A percentile compares a stretch with the other conserved stretches of the same genome.
These are phyloP conservation scores for Lasaia peninsularis DNA, from an alignment of 1,140 invertebrate genomes.

Conservation along the genomic window DNA sequence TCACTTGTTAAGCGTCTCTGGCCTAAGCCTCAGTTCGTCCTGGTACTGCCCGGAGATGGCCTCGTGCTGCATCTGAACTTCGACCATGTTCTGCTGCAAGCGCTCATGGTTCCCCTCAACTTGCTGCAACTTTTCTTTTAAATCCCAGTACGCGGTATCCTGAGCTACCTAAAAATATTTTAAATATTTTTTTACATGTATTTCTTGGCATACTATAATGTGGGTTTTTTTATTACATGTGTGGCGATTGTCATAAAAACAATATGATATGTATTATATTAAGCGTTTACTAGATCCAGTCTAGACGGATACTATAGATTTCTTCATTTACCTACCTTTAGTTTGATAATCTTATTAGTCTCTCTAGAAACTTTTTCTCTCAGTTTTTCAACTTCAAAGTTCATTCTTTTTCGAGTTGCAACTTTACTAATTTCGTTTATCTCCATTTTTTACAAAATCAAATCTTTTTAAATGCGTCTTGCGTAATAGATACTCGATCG, in stretches of 20 bases:
- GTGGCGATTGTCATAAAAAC: no score
- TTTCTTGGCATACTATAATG: not conserved
- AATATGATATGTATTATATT: no score
- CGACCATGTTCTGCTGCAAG: slow-evolving; percentile 62
- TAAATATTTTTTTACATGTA: slow-evolving; percentile 3
- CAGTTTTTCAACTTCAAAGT: slow-evolving; percentile 49
- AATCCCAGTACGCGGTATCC: slow-evolving; percentile 59
- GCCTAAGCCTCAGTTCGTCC: slow-evolving; percentile 47
- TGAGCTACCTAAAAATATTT: slow-evolving; percentile 47
- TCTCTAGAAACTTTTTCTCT: slow-evolving; percentile 58
- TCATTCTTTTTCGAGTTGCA: slow-evolving; percentile 47
- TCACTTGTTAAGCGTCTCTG: slow-evolving; percentile 58
- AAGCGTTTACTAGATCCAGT: no score
- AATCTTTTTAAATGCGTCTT: no score
- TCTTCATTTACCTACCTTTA: slow-evolving; percentile 43
- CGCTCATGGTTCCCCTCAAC: slow-evolving; percentile 53
- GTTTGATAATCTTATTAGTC: slow-evolving; percentile 55
- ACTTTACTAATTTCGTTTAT: slow-evolving; percentile 46
- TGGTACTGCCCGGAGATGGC: slow-evolving; percentile 52
- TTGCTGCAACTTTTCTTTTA: slow-evolving; percentile 54
- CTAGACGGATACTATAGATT: no score
- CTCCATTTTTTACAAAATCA: slow-evolving; percentile 38
- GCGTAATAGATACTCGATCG: no score
- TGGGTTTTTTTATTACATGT: no score
- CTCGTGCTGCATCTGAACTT: slow-evolving; percentile 63